phyloP scores from a whole-genome alignment of 2,888 invertebrate species.

The Idaea straminata region DNA sequence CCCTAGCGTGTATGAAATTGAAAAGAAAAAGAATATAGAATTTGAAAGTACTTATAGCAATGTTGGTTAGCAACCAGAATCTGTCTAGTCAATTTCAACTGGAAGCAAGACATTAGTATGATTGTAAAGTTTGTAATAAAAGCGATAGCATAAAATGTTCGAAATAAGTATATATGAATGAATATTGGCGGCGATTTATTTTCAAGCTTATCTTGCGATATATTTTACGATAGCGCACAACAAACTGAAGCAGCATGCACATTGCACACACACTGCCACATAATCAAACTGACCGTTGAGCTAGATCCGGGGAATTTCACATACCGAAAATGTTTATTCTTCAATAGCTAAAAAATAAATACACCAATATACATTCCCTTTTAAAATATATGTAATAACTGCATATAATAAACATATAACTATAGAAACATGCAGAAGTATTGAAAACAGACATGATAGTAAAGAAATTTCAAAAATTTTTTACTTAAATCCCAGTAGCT shows the following conservation, averaged over 20 bases:
- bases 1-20: neutral
- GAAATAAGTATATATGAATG: conserved; percentile 43
- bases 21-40: neutral
- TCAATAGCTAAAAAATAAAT: conserved; percentile 79
- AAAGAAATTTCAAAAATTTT: too few relatives aligned
- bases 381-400: conserved; percentile 14
- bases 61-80: too few relatives aligned
- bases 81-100: too few relatives aligned
- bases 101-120: too few relatives aligned
- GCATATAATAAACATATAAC: conserved; percentile 7
- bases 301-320: conserved; percentile 78
- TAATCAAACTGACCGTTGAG: conserved; percentile 73
- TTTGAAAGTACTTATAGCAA: too few relatives aligned
- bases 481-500: too few relatives aligned
- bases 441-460: neutral
- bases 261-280: conserved; percentile 66
- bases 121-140: too few relatives aligned
- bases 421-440: neutral
- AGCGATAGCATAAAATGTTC: too few relatives aligned
- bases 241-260: conserved; percentile 65
- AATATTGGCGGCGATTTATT: conserved; percentile 60
- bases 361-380: conserved; percentile 77
- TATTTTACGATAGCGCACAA: conserved; percentile 30
- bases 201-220: conserved; percentile 36
- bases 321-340: conserved; percentile 80